phyloP scores from a whole-genome alignment of 2,888 invertebrate genomes.

The Unio delphinus region DNA sequence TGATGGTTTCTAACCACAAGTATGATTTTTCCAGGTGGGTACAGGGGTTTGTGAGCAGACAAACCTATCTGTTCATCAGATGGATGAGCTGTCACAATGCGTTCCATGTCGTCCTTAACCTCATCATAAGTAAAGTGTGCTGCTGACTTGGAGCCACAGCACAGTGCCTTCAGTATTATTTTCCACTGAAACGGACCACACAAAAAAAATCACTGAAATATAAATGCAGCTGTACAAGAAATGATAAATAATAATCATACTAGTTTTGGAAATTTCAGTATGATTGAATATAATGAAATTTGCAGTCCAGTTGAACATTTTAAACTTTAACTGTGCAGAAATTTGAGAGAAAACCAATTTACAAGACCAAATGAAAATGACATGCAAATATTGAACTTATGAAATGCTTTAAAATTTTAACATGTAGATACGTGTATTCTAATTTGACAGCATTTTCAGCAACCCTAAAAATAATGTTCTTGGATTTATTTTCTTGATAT shows the following conservation, averaged over 20 bases:
- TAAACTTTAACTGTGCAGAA: too few species aligned
- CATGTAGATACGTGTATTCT: too few species aligned
- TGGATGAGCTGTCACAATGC: constrained; percentile 68
- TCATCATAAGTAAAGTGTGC: constrained; percentile 48
- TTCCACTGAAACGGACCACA: constrained; percentile 80
- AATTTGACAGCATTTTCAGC: too few species aligned
- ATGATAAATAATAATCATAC: too few species aligned
- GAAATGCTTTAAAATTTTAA: too few species aligned
- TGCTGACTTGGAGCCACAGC: constrained; percentile 70
- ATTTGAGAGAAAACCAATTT: neutral
- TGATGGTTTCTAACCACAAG: constrained; percentile 90
- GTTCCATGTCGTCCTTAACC: constrained; percentile 45
- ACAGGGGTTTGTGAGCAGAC: constrained; percentile 82
- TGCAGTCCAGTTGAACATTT: too few species aligned
- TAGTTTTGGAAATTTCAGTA: too few species aligned
- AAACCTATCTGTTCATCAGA: constrained; percentile 80
- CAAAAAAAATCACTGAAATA: too few species aligned
- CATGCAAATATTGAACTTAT: neutral
- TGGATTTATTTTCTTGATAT: too few species aligned
- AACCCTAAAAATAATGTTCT: too few species aligned
- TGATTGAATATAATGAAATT: too few species aligned
- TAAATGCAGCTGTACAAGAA: too few species aligned
- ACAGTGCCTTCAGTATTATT: constrained; percentile 85
- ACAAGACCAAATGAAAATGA: neutral
- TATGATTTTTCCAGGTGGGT: constrained; percentile 88